Evolutionary conservation across 1,140 invertebrate genomes (phyloP).

Genomic region (Arion vulgaris): DNA sequence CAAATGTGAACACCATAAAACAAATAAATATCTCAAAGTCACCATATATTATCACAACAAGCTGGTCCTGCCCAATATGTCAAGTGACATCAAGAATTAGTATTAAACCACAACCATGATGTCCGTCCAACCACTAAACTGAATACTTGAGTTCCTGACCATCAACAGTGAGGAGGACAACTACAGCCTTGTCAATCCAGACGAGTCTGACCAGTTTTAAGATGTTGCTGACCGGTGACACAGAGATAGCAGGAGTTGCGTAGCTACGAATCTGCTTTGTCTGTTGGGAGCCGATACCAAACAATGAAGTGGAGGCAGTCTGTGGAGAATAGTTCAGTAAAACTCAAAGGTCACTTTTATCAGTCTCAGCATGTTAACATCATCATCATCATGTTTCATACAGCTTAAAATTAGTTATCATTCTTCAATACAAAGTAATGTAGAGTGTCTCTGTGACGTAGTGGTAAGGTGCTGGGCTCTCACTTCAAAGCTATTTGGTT

Average conservation of each 20-base stretch:
- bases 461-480: too few species aligned
- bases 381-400: too few species aligned
- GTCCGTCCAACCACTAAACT: constrained; percentile 40
- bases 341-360: background rate
- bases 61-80: too few species aligned
- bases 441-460: too few species aligned
- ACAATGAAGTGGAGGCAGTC: constrained; percentile 71
- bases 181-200: constrained; percentile 65
- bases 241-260: constrained; percentile 54
- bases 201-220: constrained; percentile 67
- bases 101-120: background rate
- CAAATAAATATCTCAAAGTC: too few species aligned
- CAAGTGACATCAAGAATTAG: background rate
- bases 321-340: constrained; percentile 47
- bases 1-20: too few species aligned
- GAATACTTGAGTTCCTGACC: constrained; percentile 66
- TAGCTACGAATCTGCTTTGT: constrained; percentile 69
- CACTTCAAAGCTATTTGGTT: too few species aligned
- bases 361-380: too few species aligned
- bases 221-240: constrained; percentile 63
- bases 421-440: too few species aligned
- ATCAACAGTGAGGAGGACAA: constrained; percentile 67
- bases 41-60: too few species aligned
- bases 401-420: too few species aligned
- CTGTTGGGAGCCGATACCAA: constrained; percentile 69